phyloP scores from a whole-genome alignment of 2,797 vertebrate species.

The Parotocinclus haroldoi region DNA sequence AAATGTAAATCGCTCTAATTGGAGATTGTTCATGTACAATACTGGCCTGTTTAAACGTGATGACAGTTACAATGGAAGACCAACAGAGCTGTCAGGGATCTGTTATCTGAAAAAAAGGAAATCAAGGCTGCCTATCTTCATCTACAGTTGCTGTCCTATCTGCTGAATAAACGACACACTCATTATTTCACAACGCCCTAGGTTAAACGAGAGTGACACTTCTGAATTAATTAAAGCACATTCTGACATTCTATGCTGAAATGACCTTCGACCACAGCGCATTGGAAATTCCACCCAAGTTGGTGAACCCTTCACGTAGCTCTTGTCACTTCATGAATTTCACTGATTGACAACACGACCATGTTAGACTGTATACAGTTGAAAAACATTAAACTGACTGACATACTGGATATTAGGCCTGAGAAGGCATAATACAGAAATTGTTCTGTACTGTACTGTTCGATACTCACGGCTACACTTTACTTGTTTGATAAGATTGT shows the following conservation, averaged over 20 bases:
- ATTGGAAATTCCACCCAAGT: slow-evolving; percentile 13
- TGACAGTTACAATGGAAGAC: background rate
- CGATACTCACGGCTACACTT: too few relatives aligned
- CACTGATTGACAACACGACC: slow-evolving; percentile 52
- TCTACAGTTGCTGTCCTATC: background rate
- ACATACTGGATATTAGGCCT: slow-evolving; percentile 52
- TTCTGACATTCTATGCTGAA: slow-evolving; percentile 50
- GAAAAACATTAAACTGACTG: slow-evolving; percentile 62
- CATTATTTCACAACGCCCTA: slow-evolving; percentile 37
- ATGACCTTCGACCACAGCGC: slow-evolving; percentile 60
- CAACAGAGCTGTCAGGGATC: background rate
- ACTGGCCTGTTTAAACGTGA: slow-evolving; percentile 2
- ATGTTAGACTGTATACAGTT: slow-evolving; percentile 55
- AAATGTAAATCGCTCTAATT: too few relatives aligned
- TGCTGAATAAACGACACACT: slow-evolving; percentile 29
- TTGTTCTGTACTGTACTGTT: too few relatives aligned
- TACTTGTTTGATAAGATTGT: too few relatives aligned
- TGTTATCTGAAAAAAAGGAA: background rate
- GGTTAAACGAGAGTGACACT: slow-evolving; percentile 46
- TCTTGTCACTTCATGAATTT: background rate
- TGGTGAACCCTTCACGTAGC: background rate
- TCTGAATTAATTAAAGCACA: slow-evolving; percentile 58
- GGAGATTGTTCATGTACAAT: background rate
- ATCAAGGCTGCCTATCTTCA: background rate
- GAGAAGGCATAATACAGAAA: slow-evolving; percentile 38